Conservation (phyloP, 1,140 invertebrate genomes). For the Polypedilum pembai region DNA sequence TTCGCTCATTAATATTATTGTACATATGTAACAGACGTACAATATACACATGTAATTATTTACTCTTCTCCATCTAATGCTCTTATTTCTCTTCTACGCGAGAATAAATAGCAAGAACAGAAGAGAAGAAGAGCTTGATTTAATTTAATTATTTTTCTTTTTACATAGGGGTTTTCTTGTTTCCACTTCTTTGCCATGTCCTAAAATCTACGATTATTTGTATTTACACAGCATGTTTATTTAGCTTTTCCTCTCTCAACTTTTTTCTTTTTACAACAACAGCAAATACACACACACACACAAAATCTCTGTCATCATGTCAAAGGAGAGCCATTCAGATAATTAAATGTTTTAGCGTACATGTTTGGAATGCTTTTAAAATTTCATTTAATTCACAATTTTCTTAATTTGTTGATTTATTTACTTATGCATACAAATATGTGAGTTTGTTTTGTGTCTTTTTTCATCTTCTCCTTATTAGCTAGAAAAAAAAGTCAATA, state of each 20-base stretch:
- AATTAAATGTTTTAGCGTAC: constrained; percentile 9
- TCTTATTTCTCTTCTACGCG: neutral
- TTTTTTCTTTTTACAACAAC: neutral
- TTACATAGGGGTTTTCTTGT: constrained; percentile 1
- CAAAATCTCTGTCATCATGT: neutral
- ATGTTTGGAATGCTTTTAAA: constrained; percentile 27
- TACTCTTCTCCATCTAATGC: too few relatives aligned
- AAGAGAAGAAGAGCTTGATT: neutral
- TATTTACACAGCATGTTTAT: constrained; percentile 26
- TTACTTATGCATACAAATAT: constrained; percentile 4
- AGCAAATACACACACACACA: neutral
- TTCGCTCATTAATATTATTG: neutral
- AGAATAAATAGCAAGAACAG: neutral
- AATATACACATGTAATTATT: neutral
- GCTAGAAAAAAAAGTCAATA: too few relatives aligned
- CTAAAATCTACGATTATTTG: constrained; percentile 25
- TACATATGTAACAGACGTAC: neutral
- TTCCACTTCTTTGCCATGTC: neutral
- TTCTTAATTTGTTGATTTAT: neutral
- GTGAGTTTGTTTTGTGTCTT: neutral
- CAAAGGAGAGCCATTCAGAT: neutral
- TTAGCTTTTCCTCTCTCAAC: neutral
- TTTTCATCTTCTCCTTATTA: neutral
- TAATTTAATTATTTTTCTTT: neutral
- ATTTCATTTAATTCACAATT: constrained; percentile 9